These are phyloP conservation scores for Baccha elongata DNA, from an alignment of 2,888 invertebrate species.

Conservation along the genomic window DNA sequence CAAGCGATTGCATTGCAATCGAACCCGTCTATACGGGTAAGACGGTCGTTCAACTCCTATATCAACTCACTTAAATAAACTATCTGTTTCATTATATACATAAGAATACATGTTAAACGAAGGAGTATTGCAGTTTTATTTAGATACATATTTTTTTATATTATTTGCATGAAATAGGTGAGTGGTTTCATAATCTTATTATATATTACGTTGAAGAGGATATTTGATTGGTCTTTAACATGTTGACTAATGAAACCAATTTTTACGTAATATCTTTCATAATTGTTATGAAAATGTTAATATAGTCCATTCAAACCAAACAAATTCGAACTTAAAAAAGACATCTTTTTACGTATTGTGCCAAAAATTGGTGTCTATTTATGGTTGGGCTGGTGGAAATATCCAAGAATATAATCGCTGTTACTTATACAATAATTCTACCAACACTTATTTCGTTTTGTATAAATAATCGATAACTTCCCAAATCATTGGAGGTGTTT, in stretches of 20 bases:
- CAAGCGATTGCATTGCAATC: conserved; percentile 28
- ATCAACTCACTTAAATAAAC: not conserved
- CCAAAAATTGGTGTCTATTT: no score
- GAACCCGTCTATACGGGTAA: not conserved
- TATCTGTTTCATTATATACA: not conserved
- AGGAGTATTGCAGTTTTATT: not conserved
- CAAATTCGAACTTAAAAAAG: no score
- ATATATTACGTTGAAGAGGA: not conserved
- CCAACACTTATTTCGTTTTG: no score
- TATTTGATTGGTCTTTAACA: not conserved
- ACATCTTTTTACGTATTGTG: no score
- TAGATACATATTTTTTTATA: not conserved
- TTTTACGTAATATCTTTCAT: no score
- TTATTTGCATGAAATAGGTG: not conserved
- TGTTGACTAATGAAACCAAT: not conserved
- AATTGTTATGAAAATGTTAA: no score
- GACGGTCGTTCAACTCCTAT: conserved; percentile 36
- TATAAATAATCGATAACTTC: no score
- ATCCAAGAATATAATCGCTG: no score
- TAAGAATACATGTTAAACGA: not conserved
- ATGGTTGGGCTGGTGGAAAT: no score
- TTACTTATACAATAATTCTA: no score
- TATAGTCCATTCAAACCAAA: no score
- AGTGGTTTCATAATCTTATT: not conserved
- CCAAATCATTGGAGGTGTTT: no score